phyloP scores from a whole-genome alignment of 2,797 vertebrate genomes.

The Myoxocephalus aenaeus region DNA sequence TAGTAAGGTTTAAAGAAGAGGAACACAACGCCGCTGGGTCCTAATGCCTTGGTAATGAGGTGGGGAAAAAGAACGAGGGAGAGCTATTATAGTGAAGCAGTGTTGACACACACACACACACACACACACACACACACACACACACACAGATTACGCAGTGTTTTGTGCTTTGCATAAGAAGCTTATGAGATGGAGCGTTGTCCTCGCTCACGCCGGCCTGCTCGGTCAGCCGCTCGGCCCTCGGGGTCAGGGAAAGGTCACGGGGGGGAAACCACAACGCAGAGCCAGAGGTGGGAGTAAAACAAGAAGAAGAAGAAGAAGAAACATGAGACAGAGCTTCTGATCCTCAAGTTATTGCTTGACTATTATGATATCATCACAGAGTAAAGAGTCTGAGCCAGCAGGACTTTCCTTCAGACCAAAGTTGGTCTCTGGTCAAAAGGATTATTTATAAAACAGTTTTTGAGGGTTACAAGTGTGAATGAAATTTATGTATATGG shows the following conservation, averaged over 20 bases:
- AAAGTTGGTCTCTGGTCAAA: too few relatives aligned
- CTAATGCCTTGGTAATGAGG: too few relatives aligned
- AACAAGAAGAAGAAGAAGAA: not conserved
- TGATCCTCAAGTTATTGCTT: not conserved
- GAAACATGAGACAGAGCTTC: slow-evolving; percentile 1
- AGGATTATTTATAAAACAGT: too few relatives aligned
- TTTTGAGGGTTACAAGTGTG: too few relatives aligned
- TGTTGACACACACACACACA: too few relatives aligned
- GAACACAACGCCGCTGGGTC: too few relatives aligned
- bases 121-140: slow-evolving; percentile 26
- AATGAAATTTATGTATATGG: too few relatives aligned
- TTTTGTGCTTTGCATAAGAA: slow-evolving; percentile 83
- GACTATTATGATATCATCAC: not conserved
- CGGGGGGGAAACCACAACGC: slow-evolving; percentile 55
- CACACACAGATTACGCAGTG: slow-evolving; percentile 73
- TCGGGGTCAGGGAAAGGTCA: slow-evolving; percentile 60
- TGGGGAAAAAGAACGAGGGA: too few relatives aligned
- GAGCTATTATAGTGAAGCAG: too few relatives aligned
- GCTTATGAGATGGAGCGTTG: slow-evolving; percentile 76
- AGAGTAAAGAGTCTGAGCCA: not conserved
- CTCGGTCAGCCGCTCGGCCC: slow-evolving; percentile 50
- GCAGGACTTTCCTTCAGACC: not conserved
- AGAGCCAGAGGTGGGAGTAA: slow-evolving; percentile 3
- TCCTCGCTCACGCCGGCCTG: slow-evolving; percentile 24
- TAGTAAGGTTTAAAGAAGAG: too few relatives aligned